Percentiles rank a stretch among this genome's conserved stretches.
These are phyloP conservation scores for Tautogolabrus adspersus DNA, from an alignment of 2,113 vertebrate species.

Conservation along the genomic window DNA sequence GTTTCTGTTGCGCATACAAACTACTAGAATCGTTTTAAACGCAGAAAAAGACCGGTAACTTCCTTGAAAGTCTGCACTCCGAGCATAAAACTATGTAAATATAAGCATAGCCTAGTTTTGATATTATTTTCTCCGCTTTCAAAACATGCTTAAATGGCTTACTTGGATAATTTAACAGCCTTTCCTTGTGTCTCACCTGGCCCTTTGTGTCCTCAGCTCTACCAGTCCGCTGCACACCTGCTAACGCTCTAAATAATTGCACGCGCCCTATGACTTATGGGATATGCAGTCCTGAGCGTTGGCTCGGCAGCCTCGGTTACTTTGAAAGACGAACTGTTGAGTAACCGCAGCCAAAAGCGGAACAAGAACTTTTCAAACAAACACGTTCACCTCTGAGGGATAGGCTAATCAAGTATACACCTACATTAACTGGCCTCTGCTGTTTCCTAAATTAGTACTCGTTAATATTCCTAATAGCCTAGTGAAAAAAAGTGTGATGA, in stretches of 20 bases:
- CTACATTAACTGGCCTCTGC: neutral
- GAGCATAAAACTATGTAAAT: fast-evolving
- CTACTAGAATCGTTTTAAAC: neutral
- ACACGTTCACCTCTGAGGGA: neutral
- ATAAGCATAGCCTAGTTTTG: neutral
- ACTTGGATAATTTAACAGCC: neutral
- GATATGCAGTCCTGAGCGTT: neutral
- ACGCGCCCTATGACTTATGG: slow-evolving; percentile 9
- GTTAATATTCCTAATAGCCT: slow-evolving; percentile 51
- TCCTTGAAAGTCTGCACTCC: neutral
- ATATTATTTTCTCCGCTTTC: neutral
- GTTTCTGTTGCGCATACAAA: neutral
- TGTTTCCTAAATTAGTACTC: slow-evolving; percentile 22
- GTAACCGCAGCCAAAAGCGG: fast-evolving
- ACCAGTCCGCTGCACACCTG: neutral
- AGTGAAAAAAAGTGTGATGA: slow-evolving; percentile 3
- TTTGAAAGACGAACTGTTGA: neutral
- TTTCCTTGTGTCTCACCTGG: neutral
- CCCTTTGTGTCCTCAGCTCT: neutral
- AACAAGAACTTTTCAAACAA: neutral
- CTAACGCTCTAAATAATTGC: neutral
- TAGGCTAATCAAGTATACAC: no score
- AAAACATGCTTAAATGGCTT: neutral
- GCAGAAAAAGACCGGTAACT: neutral
- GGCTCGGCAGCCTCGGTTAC: neutral